Evolutionary conservation across 2,888 invertebrate species (phyloP), one percentile per base, ranked within the genome.

Genomic region (Orthosia incerta): DNA sequence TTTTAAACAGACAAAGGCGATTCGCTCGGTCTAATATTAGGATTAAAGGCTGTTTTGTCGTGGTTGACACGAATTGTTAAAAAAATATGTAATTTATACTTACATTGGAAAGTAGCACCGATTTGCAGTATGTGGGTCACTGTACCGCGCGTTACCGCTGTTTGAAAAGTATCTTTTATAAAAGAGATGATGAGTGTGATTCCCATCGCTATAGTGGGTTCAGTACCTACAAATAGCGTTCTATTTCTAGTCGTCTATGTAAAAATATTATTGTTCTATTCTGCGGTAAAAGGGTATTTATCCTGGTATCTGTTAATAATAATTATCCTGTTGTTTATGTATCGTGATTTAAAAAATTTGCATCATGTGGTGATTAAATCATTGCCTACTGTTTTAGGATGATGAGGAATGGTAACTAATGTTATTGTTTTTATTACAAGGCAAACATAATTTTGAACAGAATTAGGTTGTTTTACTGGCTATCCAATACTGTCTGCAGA

Each of bases 81-180:
- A 83, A 89, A 91, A 91, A 90, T 85, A 75, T 88, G 87, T 89
- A 89, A 90, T 88, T 87, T 87, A 88, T 86, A 88, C 83, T 78
- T 83, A 84, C 82, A 86, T 89, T 90, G 90, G 89, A 91, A 92
- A 93, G 91, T 91, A 86, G 87, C 86, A 76, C 83, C 86, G 86
- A 90, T 89, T 89, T 89, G 86, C 78, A 76, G 71, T 80, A 86
- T 91, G 88, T 91, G 84, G 91, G 93, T 88, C 89, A 91, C 85
- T 89, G 85, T 89, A 88, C 86, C 86, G 88, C 82, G 86, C 87
- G 84, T 88, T 91, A 90, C 86, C 84, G 77, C 71, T 83, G 86
- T 88, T 90, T 89, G 86, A 89, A 91, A 89, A 89, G 82, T 86
- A 86, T 85, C 71, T 86, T 87, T 87, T 83, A 68, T 85, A 76